Evolutionary conservation across 2,888 invertebrate species (phyloP), one percentile per base, ranked within the genome.

Genomic region (Limenitis camilla): DNA sequence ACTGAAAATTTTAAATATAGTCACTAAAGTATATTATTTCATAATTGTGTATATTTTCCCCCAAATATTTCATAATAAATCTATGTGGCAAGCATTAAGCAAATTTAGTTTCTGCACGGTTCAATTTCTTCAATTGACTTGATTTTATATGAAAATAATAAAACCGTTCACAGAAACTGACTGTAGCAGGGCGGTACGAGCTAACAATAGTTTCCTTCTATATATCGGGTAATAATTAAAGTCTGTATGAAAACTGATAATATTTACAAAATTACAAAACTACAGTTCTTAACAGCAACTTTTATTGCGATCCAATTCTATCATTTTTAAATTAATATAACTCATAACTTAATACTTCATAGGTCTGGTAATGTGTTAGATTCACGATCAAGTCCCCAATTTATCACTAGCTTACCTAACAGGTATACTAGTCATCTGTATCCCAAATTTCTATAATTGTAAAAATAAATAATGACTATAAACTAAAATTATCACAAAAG

Each of bases 81-180:
- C 33, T 44, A 39, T 29, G 49, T 40, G 40, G 46, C 53, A 56
- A 53, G 56, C 53, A n/a, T 47, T 8, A 29, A 50, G 43, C 45
- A 30, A 40, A 38, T 45, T 40, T 44, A 31, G 4, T 31, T 43
- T 39, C 38, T 29, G 38, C 27, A 42, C 33, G 11, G 40, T 39
- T 19, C 3, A 4, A 40, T 33, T 44, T 39, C 6, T 28, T 44
- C 30, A 50, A 43, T 39, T 38, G 39, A 50, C 33, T 29, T 11
- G 10, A 29, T 33, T 40, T 7, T 10, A 46, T 28, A 33, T 28
- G n/a, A 40, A 50, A 50, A n/a, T 31, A 11, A 5, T 35, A 10
- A 11, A 40, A 44, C 29, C 39, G 43, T 27, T 27, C 1, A 30
- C 45, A 36, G 43, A 50, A 28, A 40, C n/a, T 39, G 10, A 19